Conservation (phyloP, 2,888 invertebrate species). For the Hirudinaria manillensis region DNA sequence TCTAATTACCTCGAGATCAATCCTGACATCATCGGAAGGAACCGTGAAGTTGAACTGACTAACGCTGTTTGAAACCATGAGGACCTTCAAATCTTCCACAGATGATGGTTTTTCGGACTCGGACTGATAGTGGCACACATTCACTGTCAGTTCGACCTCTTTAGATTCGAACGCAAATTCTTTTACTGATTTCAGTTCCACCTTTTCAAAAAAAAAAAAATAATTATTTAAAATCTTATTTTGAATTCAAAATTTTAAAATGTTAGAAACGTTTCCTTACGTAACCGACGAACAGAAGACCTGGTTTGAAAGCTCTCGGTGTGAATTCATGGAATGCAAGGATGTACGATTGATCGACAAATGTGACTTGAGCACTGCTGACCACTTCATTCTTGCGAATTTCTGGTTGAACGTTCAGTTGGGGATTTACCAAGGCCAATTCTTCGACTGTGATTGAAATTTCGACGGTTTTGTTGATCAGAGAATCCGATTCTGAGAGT, state of each 20-base stretch:
- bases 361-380: neutral
- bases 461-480: too few species aligned
- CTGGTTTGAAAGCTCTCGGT: conserved; percentile 14
- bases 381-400: too few species aligned
- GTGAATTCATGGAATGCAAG: neutral
- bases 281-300: conserved; percentile 1
- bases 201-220: too few species aligned
- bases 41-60: neutral
- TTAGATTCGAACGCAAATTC: neutral
- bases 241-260: neutral
- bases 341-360: neutral
- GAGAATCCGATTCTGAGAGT: too few species aligned
- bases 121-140: neutral
- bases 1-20: neutral
- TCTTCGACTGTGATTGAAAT: too few species aligned
- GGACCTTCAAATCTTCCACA: neutral
- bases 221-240: neutral
- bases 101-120: neutral
- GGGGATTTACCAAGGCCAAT: too few species aligned
- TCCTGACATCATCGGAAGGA: neutral
- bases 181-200: neutral
- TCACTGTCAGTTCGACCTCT: neutral
- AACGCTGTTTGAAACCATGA: neutral
- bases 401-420: too few species aligned
- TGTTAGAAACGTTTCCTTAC: neutral